Conservation (phyloP, 2,797 vertebrate species). For the Falco columbarius region DNA sequence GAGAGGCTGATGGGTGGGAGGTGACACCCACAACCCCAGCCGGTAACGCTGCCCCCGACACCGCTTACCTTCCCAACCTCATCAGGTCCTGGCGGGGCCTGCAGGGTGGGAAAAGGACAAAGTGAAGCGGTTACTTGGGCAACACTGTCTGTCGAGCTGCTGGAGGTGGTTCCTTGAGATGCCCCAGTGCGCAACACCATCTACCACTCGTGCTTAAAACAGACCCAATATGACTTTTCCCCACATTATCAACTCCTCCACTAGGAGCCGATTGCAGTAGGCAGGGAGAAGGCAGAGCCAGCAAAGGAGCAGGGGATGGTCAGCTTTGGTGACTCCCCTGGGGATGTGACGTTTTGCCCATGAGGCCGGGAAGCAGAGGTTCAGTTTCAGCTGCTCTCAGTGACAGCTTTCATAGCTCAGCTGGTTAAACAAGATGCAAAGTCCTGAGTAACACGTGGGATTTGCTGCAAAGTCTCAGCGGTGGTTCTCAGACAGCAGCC, state of each 20-base stretch:
- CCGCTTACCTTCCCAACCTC: conserved; percentile 73
- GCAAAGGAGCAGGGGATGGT: not conserved
- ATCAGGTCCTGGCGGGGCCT: conserved; percentile 70
- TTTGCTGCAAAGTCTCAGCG: not conserved
- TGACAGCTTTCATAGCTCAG: not conserved
- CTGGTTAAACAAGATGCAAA: not conserved
- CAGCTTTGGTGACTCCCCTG: not conserved
- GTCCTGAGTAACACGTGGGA: not conserved
- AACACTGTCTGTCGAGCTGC: not conserved
- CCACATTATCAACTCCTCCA: not conserved
- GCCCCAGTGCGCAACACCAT: not conserved
- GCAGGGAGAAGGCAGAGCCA: not conserved
- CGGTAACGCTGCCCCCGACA: not conserved
- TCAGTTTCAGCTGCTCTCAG: not conserved
- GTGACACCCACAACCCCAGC: not conserved
- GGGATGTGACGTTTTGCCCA: not conserved
- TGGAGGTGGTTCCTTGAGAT: not conserved
- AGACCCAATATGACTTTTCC: not conserved
- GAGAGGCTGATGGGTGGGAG: not conserved
- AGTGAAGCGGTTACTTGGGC: not conserved
- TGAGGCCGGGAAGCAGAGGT: not conserved
- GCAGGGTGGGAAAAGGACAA: not conserved
- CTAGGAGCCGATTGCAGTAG: not conserved
- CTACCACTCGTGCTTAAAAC: not conserved
- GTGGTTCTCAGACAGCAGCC: not conserved